Base-by-base conservation (phyloP, 2,797 vertebrate species). In the Amblyopsis hoosieri region DNA sequence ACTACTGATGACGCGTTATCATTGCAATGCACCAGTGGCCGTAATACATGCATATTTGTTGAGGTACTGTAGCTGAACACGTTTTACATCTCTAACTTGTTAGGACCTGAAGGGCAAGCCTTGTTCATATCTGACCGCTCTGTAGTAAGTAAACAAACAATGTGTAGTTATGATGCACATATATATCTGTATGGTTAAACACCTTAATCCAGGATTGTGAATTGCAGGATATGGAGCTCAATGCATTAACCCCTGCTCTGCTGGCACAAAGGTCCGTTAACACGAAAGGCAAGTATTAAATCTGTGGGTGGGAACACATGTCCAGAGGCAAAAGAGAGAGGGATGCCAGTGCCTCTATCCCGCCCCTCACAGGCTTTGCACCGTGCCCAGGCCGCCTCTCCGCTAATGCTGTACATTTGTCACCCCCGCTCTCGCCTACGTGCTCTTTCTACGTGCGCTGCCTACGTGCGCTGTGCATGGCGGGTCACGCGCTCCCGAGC, bases 251-350 rank as follows among this genome's bases (percentile, higher is more conserved):
- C 83, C 66, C 55, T 79, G 82, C 66, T 75, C 80, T 61, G 69
- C 80, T 9, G 49, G 58, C 67, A 71, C 66, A 69, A 64, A 79
- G 50, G 60, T 67, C 71, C 74, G 75, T 79, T 78, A 85, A 66
- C 78, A 72, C 73, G 71, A 78, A 79, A 87, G 87, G 87, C 79
- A 74, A 80, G 87, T 42, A 90, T 89, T 87, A 91, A 87, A 87
- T 64, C 81, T 70, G 87, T 91, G 88, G 87, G 87, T 31, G 86
- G 88, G 78, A 81, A 76, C 47, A 58, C 82, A 84, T 85, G 74
- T 79, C 69, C 61, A 51, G 69, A 78, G 74, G 79, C 66, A 14
- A 29, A 60, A 71, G 62, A 69, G 85, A 86, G 82, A 55, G 82
- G 80, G 80, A 82, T 62, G 78, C 81, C 73, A 84, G 81, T 78